Evolutionary conservation across 1,140 invertebrate species (phyloP), one percentile per base, ranked within the genome.

Genomic region (Zophobas morio): DNA sequence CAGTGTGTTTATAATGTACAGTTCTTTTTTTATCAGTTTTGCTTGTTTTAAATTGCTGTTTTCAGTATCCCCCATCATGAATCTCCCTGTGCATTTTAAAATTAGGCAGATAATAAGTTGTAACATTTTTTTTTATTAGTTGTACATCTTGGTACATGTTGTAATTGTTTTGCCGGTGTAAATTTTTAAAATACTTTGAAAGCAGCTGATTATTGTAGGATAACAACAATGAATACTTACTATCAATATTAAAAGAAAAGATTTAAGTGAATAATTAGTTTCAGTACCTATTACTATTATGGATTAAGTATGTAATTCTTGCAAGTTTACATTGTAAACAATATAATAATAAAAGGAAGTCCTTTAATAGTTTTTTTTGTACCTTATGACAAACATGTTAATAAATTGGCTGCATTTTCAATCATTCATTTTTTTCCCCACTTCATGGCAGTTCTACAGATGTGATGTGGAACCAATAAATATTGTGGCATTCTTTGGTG

Each of bases 301-400:
- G 60, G 42, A 66, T 66, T 66, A 66, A 66, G 39, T 20, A 20
- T 20, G 20, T 66, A 66, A 66, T 66, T 39, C 57, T 63, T 66
- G 60, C 37, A 66, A 66, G 20, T 63, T 66, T 66, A n/a, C 3
- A 66, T 2, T 66, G 60, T 66, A 66, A 66, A 66, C 60, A 51
- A 4, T 6, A n/a, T 40, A 40, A 36, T 66, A 66, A 66, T 66
- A 66, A 66, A 63, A 66, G 39, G 8, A 66, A 66, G 32, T 63
- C 60, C 37, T 66, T 66, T 66, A 66, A 66, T 20, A 20, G 20
- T 66, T 42, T 32, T 39, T 42, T 6, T 8, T 32, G 37, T 37
- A 36, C 20, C 37, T 6, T 35, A n/a, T 53, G 2, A 32, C 4
- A 53, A 53, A 53, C 54, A 2, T 57, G 49, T 51, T 51, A 20